Base-by-base conservation (phyloP, 2,888 invertebrate genomes). In the Prionchulus punctatus region DNA sequence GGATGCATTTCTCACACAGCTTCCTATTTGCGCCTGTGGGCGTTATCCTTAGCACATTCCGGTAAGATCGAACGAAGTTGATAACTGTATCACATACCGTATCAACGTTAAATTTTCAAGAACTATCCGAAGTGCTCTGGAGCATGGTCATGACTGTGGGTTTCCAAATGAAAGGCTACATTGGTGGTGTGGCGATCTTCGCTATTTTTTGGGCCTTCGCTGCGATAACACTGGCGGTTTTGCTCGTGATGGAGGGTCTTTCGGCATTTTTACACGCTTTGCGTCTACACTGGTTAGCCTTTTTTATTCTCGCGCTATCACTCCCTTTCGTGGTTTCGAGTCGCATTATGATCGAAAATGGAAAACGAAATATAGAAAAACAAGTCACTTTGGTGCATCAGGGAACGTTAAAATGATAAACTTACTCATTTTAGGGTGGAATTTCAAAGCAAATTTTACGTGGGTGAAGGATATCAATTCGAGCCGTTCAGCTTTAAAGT, bases 1-100 rank as follows among this genome's bases (percentile, higher is more conserved):
- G 96, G 96, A 58, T 92, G 92, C 62, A 86, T 98, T 47, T 96
- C 96, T 2, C 94, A 98, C 76, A 98, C 98, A 26, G 98, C 98
- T 30, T 96, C 94, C 1, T 98, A 98, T 77, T 81, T 98, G 62
- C 91, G 98, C 65, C 80, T 98, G 65, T 98, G 98, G 98, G 96
- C 98, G 63, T 79, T 98, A 60, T 94, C 92, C 55, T 80, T 98
- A 55, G 98, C 98, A 70, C 98, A 98, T 79, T 90, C 94, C 59
- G 92, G 87, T 87, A 79, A 82, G 84, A 21, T 21, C 4, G 21
- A n/a, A n/a, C n/a, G n/a, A n/a, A n/a, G n/a, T n/a, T n/a, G 12
- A 36, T 36, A 12, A 12, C 36, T 36, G 7, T 7, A 12, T 36
- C 7, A 18, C 18, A 12, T 36, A 12, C 18, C 36, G 7, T 12